Evolutionary conservation across 2,888 invertebrate genomes (phyloP).

Genomic region (Drosophila merina): DNA sequence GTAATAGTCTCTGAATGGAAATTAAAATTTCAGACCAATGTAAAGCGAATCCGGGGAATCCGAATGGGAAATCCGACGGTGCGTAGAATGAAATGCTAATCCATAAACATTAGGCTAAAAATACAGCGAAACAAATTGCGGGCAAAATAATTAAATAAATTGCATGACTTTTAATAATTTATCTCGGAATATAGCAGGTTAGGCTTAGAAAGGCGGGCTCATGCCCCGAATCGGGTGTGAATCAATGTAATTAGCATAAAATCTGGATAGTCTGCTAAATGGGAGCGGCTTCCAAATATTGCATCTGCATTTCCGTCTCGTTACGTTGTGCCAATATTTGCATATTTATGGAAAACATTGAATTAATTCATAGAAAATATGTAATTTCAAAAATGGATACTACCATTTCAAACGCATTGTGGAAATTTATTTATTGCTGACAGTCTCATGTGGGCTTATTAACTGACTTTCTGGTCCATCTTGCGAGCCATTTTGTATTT

Average conservation of each 20-base stretch:
- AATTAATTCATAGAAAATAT: constrained; percentile 1
- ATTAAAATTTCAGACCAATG: constrained; percentile 35
- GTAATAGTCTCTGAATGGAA: constrained; percentile 45
- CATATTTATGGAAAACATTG: constrained; percentile 8
- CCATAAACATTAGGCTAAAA: constrained; percentile 13
- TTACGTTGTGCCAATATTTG: constrained; percentile 21
- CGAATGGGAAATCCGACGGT: constrained; percentile 21
- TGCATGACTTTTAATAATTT: constrained; percentile 59
- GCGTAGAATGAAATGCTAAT: constrained; percentile 6
- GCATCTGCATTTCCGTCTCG: constrained; percentile 39
- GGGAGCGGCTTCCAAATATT: constrained; percentile 7
- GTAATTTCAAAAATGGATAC: neutral
- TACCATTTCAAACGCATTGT: neutral
- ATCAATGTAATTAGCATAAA: constrained; percentile 59
- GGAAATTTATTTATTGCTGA: neutral
- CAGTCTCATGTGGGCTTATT: neutral
- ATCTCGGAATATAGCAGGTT: constrained; percentile 5
- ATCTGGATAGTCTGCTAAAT: constrained; percentile 11
- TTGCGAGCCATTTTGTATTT: neutral
- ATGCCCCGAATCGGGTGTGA: constrained; percentile 45
- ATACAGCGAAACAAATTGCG: constrained; percentile 17
- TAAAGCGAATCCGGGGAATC: constrained; percentile 3
- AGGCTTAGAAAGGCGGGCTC: constrained; percentile 31
- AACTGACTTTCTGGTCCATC: neutral
- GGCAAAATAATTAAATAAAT: constrained; percentile 62